Evolutionary conservation across 2,888 invertebrate genomes (phyloP), one percentile per base, ranked within the genome.

Genomic region (Helleia helle): DNA sequence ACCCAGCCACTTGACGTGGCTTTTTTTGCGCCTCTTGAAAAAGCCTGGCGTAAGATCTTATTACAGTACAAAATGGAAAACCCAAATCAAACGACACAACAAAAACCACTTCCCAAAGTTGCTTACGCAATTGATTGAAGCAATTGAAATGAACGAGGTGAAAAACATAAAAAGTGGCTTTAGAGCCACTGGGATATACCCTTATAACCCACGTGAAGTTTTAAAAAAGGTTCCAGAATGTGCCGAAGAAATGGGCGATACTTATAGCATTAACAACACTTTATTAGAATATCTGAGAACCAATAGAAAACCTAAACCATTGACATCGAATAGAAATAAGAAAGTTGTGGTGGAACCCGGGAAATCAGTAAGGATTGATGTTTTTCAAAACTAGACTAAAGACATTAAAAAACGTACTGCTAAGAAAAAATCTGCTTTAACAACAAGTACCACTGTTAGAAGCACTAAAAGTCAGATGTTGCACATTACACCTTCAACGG

Each of bases 121-220:
- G 28, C 38, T 47, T n/a, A 12, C 1, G 18, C 29, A 47, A 40
- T 34, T 47, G 22, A 41, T 25, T 8, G 40, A 42, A 31, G 38
- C 13, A 17, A 40, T 47, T 39, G 4, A 18, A 11, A 7, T 39
- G n/a, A 43, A n/a, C n/a, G n/a, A 37, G 4, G 29, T 12, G 1
- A 42, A 44, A 9, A 52, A 50, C 24, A 44, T 48, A 22, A 44
- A 27, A 40, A 48, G 48, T 37, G 50, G 50, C 3, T 52, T 50
- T 41, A 46, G 39, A 43, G 46, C 50, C 18, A 17, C 52, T 1
- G 48, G 48, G n/a, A 41, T 52, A 45, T 43, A 17, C 22, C 50
- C 50, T 4, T 18, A 47, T 1, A 52, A 52, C 39, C 49, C 49
- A 12, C 43, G 37, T 43, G 37, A 50, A 42, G 49, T 49, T 8